A percentile compares a stretch with the other conserved stretches of the same genome.
Conservation (phyloP, 2,113 vertebrate species). For the Rhagologus leucostigma region DNA sequence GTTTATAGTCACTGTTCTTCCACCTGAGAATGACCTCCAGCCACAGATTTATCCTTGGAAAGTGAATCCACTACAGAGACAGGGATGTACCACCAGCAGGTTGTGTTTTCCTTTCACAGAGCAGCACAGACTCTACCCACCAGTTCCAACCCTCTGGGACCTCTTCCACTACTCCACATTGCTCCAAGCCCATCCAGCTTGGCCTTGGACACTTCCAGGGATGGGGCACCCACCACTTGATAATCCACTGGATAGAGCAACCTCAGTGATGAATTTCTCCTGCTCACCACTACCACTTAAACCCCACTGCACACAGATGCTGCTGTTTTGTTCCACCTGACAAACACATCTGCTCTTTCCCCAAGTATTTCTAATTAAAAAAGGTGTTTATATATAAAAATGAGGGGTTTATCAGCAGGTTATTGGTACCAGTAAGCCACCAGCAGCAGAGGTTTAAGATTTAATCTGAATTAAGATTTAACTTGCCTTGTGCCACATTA, state of each 20-base stretch:
- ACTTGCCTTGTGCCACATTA: conserved; percentile 90
- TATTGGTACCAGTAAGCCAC: background rate
- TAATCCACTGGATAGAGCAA: background rate
- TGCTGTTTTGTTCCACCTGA: background rate
- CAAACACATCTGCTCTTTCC: background rate
- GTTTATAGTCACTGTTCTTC: background rate
- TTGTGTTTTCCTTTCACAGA: background rate
- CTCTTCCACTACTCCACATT: background rate
- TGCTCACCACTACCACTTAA: background rate
- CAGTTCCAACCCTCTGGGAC: background rate
- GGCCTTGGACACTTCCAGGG: background rate
- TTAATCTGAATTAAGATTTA: background rate
- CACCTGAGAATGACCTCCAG: background rate
- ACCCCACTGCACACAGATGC: background rate
- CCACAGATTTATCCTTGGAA: background rate
- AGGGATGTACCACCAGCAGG: background rate
- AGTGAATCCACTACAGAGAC: background rate
- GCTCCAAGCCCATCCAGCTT: background rate
- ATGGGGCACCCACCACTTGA: background rate
- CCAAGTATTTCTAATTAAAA: background rate
- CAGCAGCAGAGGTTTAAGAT: background rate
- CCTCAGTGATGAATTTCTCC: background rate
- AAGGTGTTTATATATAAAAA: background rate
- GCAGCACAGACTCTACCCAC: background rate
- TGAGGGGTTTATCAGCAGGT: background rate